Percentiles rank a stretch among this genome's conserved stretches.
Evolutionary conservation across 2,797 vertebrate species (phyloP).

Genomic region (Octomys mimax): DNA sequence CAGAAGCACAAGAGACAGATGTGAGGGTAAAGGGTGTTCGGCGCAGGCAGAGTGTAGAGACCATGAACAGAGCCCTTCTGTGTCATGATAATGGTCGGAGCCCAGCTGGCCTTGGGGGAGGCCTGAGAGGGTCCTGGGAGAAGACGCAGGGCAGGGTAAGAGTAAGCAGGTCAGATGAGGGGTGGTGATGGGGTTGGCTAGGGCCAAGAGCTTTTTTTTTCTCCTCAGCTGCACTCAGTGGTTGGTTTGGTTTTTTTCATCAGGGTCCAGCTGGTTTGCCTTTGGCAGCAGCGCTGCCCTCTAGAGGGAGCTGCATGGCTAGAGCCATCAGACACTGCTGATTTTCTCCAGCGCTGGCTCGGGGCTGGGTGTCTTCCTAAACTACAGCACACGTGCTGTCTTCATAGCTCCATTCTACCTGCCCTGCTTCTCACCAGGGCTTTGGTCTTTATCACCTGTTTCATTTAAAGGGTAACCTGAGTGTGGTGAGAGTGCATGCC

Average conservation of each 20-base stretch:
- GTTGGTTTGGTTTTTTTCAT: slow-evolving; percentile 86
- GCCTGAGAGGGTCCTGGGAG: background rate
- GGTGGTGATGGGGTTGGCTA: slow-evolving; percentile 47
- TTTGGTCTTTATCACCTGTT: background rate
- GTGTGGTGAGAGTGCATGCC: background rate
- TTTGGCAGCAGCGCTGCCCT: slow-evolving; percentile 74
- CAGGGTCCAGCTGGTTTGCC: slow-evolving; percentile 75
- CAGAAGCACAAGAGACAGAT: background rate
- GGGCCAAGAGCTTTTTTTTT: slow-evolving; percentile 81
- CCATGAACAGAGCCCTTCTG: background rate
- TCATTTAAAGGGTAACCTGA: background rate
- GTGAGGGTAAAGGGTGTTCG: background rate
- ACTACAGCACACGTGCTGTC: fast-evolving
- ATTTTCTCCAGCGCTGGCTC: slow-evolving; percentile 83
- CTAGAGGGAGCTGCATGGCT: slow-evolving; percentile 72
- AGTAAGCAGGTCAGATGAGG: background rate
- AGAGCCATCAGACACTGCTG: slow-evolving; percentile 84
- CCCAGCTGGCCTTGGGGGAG: background rate
- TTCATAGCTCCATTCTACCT: background rate
- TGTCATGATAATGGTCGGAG: background rate
- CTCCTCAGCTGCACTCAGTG: slow-evolving; percentile 76
- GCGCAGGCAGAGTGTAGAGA: background rate
- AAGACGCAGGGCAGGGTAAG: fast-evolving
- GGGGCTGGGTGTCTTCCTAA: slow-evolving; percentile 2
- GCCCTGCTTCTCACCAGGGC: background rate